Evolutionary conservation across 2,113 vertebrate species (phyloP).

Genomic region (Oryctolagus cuniculus): DNA sequence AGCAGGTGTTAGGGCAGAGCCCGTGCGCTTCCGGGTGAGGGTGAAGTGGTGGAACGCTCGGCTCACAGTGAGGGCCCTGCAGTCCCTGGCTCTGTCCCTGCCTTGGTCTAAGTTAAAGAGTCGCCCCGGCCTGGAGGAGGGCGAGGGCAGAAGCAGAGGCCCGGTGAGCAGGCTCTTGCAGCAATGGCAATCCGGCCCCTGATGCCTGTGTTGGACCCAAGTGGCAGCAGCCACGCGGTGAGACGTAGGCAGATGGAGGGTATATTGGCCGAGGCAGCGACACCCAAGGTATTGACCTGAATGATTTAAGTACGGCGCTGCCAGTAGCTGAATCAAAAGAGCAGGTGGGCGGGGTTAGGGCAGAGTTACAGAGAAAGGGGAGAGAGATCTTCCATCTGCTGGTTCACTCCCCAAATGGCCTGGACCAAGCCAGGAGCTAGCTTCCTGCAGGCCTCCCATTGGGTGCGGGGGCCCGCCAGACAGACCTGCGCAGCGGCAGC

Average conservation of each 20-base stretch:
- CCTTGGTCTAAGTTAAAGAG: background rate
- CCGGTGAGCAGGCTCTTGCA: background rate
- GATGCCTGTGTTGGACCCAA: background rate
- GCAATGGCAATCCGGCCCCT: too few relatives aligned
- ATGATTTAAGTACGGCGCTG: background rate
- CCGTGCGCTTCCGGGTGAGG: background rate
- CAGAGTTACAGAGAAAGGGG: too few relatives aligned
- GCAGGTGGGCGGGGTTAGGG: accelerated
- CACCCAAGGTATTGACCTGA: background rate
- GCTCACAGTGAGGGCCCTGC: background rate
- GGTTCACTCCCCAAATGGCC: too few relatives aligned
- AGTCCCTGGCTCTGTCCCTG: too few relatives aligned
- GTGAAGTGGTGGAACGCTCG: background rate
- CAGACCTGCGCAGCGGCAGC: background rate
- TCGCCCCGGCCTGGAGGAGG: background rate
- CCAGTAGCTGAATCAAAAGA: background rate
- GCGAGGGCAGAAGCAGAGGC: background rate
- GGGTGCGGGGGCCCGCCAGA: background rate
- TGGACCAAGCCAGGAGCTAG: background rate
- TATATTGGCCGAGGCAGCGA: background rate
- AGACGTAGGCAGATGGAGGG: background rate
- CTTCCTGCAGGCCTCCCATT: too few relatives aligned
- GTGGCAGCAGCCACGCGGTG: background rate
- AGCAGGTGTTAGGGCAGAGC: background rate
- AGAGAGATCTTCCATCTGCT: too few relatives aligned